A percentile compares a stretch with the other conserved stretches of the same genome.
Evolutionary conservation across 2,797 vertebrate species (phyloP).

Genomic region (Phaenicophaeus curvirostris): DNA sequence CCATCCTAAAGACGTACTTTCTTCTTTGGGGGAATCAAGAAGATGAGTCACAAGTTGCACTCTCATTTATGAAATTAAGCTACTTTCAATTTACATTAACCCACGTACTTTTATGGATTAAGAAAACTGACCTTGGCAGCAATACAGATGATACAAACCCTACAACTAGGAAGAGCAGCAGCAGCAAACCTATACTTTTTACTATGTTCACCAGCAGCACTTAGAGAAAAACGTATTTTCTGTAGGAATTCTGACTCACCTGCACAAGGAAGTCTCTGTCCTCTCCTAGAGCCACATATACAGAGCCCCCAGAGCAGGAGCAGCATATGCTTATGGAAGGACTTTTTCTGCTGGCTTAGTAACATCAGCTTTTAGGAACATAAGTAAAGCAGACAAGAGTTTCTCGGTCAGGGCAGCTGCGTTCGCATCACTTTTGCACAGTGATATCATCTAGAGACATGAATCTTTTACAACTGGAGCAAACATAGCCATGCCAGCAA

Average conservation of each 20-base stretch:
- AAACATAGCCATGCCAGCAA: neutral
- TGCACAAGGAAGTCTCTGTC: neutral
- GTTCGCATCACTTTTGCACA: neutral
- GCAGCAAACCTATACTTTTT: neutral
- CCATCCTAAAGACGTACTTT: neutral
- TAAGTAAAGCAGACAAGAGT: neutral
- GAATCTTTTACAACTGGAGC: neutral
- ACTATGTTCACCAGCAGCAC: neutral
- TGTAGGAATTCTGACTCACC: neutral
- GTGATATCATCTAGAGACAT: neutral
- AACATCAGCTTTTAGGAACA: neutral
- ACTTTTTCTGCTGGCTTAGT: neutral
- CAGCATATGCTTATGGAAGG: neutral
- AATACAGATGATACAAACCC: neutral
- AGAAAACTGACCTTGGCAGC: neutral
- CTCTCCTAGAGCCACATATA: neutral
- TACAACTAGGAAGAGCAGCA: neutral
- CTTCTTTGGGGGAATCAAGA: too few species aligned
- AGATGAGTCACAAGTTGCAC: neutral
- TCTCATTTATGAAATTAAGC: neutral
- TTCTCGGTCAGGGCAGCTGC: neutral
- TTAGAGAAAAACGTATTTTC: neutral
- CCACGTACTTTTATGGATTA: accelerated
- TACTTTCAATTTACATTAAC: neutral
- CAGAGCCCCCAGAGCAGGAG: neutral